Percentiles rank a stretch among this genome's conserved stretches.
phyloP scores from a whole-genome alignment of 2,797 vertebrate species.

The Pipistrellus pygmaeus region DNA sequence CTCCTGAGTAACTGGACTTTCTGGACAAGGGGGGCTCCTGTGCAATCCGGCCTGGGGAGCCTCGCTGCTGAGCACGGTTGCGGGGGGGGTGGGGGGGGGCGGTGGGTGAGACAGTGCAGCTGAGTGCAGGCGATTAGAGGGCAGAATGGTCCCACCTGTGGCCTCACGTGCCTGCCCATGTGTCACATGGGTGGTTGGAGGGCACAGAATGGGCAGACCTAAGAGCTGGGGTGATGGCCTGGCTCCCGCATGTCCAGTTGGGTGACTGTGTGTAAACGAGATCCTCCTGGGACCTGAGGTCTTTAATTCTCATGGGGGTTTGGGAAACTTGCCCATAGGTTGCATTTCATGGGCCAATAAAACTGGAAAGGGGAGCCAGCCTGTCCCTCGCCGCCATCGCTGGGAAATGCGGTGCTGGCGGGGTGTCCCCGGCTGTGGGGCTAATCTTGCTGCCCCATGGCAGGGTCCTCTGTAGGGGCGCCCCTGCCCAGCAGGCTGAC shows the following conservation, averaged over 20 bases:
- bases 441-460: rapidly evolving
- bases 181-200: rapidly evolving
- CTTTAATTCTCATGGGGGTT: not conserved
- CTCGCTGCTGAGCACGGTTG: rapidly evolving
- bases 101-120: rapidly evolving
- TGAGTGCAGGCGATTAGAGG: rapidly evolving
- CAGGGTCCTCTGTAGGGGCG: rapidly evolving
- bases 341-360: not conserved
- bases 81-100: too few relatives aligned
- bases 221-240: rapidly evolving
- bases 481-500: too few relatives aligned
- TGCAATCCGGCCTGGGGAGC: too few relatives aligned
- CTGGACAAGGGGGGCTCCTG: rapidly evolving
- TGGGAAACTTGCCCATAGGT: rapidly evolving
- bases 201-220: not conserved
- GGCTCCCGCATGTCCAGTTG: rapidly evolving
- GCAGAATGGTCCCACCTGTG: rapidly evolving
- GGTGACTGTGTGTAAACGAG: rapidly evolving
- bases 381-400: rapidly evolving
- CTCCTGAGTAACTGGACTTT: not conserved
- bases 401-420: rapidly evolving
- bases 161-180: rapidly evolving
- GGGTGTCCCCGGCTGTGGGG: rapidly evolving
- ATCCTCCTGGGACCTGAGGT: not conserved
- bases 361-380: not conserved